Conservation (phyloP, 2,888 invertebrate species). For the Tenthredo livida region DNA sequence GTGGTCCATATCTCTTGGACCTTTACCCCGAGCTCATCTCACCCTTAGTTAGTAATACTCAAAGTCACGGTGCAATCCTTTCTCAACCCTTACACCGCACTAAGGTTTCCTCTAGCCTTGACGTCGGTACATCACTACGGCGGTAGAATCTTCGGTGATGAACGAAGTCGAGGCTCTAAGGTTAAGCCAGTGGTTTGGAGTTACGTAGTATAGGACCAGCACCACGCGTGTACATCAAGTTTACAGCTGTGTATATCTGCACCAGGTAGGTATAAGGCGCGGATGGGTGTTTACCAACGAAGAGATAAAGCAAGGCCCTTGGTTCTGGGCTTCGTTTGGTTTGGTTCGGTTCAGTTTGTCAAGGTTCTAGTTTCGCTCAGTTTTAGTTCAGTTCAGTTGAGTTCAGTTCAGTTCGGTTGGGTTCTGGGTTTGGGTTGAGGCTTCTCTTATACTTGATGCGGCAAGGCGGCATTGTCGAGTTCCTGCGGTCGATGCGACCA, state of each 20-base stretch:
- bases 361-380: not conserved
- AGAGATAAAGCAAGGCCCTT: conserved; percentile 15
- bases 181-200: conserved; percentile 21
- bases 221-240: not conserved
- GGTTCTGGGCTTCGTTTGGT: not conserved
- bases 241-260: conserved; percentile 27
- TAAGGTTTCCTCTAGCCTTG: conserved; percentile 16
- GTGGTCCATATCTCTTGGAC: not conserved
- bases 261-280: conserved; percentile 20
- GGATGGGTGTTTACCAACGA: not conserved
- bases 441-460: conserved; percentile 42
- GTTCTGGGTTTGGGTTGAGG: not conserved
- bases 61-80: conserved; percentile 5
- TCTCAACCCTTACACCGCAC: conserved; percentile 14
- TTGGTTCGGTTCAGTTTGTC: conserved; percentile 17
- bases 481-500: conserved; percentile 49
- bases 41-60: not conserved
- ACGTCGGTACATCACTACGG: conserved; percentile 9
- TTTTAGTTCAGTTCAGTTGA: not conserved
- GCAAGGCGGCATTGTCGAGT: conserved; percentile 47
- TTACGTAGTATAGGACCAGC: not conserved
- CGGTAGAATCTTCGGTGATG: conserved; percentile 28
- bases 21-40: not conserved
- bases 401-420: not conserved
- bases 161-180: conserved; percentile 24